Base-by-base conservation (phyloP, 1,140 invertebrate species). In the Calosoma granatense region DNA sequence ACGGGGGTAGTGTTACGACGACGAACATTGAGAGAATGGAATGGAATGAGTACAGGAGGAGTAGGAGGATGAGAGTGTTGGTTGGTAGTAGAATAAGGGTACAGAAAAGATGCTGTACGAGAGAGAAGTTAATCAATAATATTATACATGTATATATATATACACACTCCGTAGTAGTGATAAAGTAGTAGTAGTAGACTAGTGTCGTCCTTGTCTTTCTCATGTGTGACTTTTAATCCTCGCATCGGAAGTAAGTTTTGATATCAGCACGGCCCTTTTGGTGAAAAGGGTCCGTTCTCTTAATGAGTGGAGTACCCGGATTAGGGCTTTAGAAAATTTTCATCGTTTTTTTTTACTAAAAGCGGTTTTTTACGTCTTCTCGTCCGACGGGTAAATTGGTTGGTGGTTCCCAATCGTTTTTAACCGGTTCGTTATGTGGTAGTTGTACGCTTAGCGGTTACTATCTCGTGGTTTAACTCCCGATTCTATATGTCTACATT, bases 101-200 rank as follows among this genome's bases (percentile, higher is more conserved):
- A 58, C 19, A 47, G 41, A 58, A 58, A 58, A 58, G 56, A 58
- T 58, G 56, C 30, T 54, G 41, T 30, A 52, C 56, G 36, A 47
- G 56, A 43, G 51, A 22, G 30, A 41, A 22, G 52, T 41, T 58
- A 58, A 58, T 58, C 56, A 58, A 58, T 58, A 58, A 58, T 54
- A 58, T 58, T 54, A 51, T 58, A 58, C 51, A 58, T 58, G 56
- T 58, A 58, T 51, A 19, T 15, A 54, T n/a, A 58, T 17, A 58
- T 23, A 58, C 52, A 58, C 9, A 47, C 17, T 30, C 14, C 26
- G 26, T 30, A 30, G 26, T 30, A 4, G 6, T 4, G 4, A 14
- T 30, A 30, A 30, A 14, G 26, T 30, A 30, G 26, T 30, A 30
- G 14, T 6, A 14, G 14, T 30, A 30, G 26, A 6, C 9, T 47